Evolutionary conservation across 1,140 invertebrate species (phyloP).

Genomic region (Eupristina koningsbergeri): DNA sequence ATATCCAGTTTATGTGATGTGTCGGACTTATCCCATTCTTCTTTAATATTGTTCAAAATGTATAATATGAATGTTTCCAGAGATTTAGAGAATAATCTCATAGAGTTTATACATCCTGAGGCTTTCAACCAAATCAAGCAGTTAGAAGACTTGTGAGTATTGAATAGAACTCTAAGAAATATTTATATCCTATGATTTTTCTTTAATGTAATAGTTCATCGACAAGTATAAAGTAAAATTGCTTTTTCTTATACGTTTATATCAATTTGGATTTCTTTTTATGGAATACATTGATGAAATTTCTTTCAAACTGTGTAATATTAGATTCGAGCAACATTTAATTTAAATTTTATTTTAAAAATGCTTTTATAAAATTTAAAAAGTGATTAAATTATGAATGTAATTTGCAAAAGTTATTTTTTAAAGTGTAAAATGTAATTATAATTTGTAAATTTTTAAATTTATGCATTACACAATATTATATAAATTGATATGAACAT

Average conservation of each 20-base stretch:
- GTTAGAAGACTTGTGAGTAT: conserved; percentile 92
- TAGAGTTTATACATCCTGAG: conserved; percentile 87
- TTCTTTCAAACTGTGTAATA: too few relatives aligned
- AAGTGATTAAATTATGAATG: too few relatives aligned
- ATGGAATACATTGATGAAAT: too few relatives aligned
- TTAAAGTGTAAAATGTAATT: too few relatives aligned
- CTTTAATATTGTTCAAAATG: neutral
- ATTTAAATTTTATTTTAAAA: too few relatives aligned
- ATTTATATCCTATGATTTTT: neutral
- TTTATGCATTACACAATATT: too few relatives aligned
- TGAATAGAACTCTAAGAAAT: conserved; percentile 6
- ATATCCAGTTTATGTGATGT: neutral
- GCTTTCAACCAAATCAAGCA: conserved; percentile 84
- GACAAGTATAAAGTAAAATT: neutral
- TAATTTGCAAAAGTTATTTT: too few relatives aligned
- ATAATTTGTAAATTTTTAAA: too few relatives aligned
- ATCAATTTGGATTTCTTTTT: too few relatives aligned
- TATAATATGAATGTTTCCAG: conserved; percentile 72
- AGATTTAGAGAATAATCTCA: conserved; percentile 90
- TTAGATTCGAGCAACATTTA: too few relatives aligned
- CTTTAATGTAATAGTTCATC: neutral
- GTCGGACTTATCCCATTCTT: neutral
- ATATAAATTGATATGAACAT: too few relatives aligned
- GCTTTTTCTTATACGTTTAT: neutral
- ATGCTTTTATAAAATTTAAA: too few relatives aligned